Conservation (phyloP, 2,797 vertebrate species). For the Gobio occitaniae region DNA sequence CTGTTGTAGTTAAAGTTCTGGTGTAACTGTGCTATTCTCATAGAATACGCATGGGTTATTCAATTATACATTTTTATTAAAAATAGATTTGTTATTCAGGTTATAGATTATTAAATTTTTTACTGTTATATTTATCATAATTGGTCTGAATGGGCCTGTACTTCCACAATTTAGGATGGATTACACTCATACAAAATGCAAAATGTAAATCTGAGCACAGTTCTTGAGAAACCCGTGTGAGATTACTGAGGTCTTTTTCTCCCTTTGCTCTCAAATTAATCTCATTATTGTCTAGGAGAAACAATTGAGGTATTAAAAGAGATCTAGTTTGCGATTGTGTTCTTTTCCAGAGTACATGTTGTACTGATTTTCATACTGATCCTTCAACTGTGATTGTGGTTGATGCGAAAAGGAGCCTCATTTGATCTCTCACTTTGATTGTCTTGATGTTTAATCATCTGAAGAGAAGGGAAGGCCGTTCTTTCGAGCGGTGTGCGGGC, state of each 20-base stretch:
- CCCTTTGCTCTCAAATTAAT: background rate
- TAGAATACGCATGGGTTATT: background rate
- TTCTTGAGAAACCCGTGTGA: constrained; percentile 6
- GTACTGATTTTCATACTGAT: background rate
- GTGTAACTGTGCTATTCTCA: background rate
- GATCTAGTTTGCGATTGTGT: background rate
- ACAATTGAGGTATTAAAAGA: background rate
- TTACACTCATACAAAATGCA: too few species aligned
- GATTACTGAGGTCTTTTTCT: background rate
- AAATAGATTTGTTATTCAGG: background rate
- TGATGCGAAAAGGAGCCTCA: background rate
- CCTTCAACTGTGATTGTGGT: constrained; percentile 1
- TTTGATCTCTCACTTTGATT: constrained; percentile 5
- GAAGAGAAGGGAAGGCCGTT: constrained; percentile 2
- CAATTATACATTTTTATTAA: background rate
- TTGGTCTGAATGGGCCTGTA: background rate
- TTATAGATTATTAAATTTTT: background rate
- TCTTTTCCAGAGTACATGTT: background rate
- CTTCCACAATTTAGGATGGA: background rate
- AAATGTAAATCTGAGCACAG: background rate
- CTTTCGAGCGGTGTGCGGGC: constrained; percentile 12
- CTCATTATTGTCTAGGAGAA: background rate
- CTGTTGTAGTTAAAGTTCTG: background rate
- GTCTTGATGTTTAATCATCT: constrained; percentile 28
- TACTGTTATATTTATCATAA: background rate